Conservation (phyloP, 2,797 vertebrate genomes). For the Halcyon smyrnensis region DNA sequence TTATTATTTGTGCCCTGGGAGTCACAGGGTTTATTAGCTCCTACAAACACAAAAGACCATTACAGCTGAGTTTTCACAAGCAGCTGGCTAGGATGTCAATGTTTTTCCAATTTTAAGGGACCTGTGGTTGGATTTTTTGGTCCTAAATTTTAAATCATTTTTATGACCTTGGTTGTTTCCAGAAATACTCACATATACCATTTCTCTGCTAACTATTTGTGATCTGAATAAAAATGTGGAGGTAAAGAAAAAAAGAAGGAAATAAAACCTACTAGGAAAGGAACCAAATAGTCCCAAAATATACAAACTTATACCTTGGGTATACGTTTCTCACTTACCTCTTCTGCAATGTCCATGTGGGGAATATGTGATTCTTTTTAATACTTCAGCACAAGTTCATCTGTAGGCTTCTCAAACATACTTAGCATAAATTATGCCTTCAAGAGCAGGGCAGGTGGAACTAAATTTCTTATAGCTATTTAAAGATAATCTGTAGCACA, state of each 20-base stretch:
- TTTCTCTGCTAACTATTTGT: not conserved
- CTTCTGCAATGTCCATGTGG: not conserved
- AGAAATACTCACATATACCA: not conserved
- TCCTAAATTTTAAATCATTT: not conserved
- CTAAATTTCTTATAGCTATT: not conserved
- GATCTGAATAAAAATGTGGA: not conserved
- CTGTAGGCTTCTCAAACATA: not conserved
- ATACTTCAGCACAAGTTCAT: not conserved
- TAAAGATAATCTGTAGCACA: not conserved
- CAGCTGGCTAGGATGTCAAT: not conserved
- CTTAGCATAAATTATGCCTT: not conserved
- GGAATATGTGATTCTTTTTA: not conserved
- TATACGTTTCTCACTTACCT: not conserved
- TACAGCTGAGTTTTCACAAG: not conserved
- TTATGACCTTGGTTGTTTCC: not conserved
- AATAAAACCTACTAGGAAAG: not conserved
- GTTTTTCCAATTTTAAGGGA: not conserved
- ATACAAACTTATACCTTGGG: not conserved
- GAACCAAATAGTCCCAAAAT: not conserved
- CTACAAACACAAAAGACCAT: not conserved
- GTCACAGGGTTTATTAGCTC: not conserved
- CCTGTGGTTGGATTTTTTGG: accelerated
- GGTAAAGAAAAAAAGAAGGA: not conserved
- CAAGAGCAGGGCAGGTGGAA: not conserved
- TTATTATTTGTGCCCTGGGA: not conserved